Evolutionary conservation across 2,113 vertebrate species (phyloP).

Genomic region (Okapia johnstoni): DNA sequence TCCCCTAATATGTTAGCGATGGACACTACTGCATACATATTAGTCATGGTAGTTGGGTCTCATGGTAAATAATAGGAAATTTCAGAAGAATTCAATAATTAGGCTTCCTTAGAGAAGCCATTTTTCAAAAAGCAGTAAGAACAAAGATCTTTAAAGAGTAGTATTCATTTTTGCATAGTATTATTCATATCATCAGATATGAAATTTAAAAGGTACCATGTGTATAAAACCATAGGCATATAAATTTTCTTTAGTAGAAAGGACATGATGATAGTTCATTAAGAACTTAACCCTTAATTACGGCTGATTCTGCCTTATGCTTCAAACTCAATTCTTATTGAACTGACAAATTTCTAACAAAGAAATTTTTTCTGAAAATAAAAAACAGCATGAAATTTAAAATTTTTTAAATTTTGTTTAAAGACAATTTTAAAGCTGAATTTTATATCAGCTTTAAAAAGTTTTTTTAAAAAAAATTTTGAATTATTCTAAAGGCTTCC

Average conservation of each 20-base stretch:
- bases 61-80: constrained; percentile 30
- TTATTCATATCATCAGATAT: constrained; percentile 40
- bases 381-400: background rate
- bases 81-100: background rate
- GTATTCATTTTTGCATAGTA: background rate
- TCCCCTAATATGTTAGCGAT: background rate
- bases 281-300: background rate
- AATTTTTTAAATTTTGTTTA: background rate
- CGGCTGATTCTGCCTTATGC: background rate
- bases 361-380: background rate
- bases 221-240: background rate
- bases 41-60: background rate
- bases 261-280: background rate
- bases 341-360: background rate
- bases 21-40: background rate
- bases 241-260: background rate
- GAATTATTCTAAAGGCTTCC: background rate
- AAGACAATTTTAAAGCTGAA: background rate
- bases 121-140: background rate
- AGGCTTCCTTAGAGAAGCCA: background rate
- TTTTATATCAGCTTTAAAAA: background rate
- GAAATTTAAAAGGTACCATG: background rate
- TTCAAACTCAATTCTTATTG: background rate
- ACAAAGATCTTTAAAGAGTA: background rate
- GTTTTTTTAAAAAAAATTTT: background rate